Evolutionary conservation across 53 echinoderm and acorn worm genomes (phyloP).

Genomic region (Luidia sarsii): DNA sequence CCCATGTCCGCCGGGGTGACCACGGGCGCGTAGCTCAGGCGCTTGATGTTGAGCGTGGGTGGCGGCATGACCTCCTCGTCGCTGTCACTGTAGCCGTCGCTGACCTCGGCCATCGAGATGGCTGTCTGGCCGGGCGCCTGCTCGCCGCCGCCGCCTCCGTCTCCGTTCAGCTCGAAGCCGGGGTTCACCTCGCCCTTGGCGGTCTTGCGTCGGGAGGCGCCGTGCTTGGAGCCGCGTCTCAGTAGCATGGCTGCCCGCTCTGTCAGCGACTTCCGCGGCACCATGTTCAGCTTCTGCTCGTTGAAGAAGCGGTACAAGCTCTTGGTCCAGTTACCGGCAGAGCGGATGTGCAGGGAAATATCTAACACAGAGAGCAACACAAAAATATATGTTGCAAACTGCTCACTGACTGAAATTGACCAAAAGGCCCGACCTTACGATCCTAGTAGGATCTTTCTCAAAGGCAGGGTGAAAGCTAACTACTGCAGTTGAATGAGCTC

Average conservation of each 20-base stretch:
- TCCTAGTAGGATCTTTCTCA: too few species aligned
- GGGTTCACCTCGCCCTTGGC: not conserved
- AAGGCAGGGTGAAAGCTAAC: too few species aligned
- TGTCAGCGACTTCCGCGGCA: not conserved
- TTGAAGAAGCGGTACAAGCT: conserved; percentile 39
- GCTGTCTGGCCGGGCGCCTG: too few species aligned
- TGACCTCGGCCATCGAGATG: not conserved
- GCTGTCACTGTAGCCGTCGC: not conserved
- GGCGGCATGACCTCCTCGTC: not conserved
- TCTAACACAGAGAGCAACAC: too few species aligned
- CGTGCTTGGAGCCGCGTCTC: not conserved
- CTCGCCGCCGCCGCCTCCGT: too few species aligned
- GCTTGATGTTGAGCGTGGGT: not conserved
- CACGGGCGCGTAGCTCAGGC: too few species aligned
- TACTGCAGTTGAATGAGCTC: too few species aligned
- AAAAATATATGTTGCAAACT: too few species aligned
- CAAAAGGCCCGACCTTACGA: too few species aligned
- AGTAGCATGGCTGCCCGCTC: not conserved
- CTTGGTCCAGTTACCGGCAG: conserved; percentile 69
- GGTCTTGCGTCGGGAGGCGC: not conserved
- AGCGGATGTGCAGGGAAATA: conserved; percentile 53
- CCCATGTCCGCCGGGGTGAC: too few species aligned
- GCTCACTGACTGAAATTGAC: too few species aligned
- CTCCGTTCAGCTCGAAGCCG: conserved; percentile 12
- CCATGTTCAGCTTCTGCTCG: too few species aligned